These are phyloP conservation scores for Enteromius unitaeniatus DNA, from an alignment of 2,797 vertebrate species.

Conservation along the genomic window DNA sequence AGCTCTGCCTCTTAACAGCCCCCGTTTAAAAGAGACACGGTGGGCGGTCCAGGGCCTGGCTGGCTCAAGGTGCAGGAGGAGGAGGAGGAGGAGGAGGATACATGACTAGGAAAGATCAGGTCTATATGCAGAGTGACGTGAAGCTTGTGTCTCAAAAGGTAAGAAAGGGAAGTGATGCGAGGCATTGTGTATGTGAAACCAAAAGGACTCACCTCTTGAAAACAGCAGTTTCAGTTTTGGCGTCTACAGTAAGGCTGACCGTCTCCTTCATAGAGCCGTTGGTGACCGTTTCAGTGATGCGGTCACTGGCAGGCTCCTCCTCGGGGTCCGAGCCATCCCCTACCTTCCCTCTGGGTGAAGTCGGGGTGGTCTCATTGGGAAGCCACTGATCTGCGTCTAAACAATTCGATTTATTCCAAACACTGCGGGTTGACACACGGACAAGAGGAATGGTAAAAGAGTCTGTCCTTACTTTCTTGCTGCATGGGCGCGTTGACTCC, in stretches of 20 bases:
- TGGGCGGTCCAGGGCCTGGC: conserved; percentile 28
- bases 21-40: conserved; percentile 29
- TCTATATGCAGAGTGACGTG: conserved; percentile 53
- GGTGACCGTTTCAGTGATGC: conserved; percentile 97
- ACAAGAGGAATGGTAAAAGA: background rate
- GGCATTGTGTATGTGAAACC: background rate
- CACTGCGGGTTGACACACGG: background rate
- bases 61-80: conserved; percentile 27
- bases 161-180: background rate
- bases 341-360: conserved; percentile 75
- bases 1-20: conserved; percentile 40
- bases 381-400: conserved; percentile 77
- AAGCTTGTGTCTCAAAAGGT: conserved; percentile 35
- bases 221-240: conserved; percentile 97
- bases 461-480: conserved; percentile 82
- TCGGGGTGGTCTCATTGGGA: conserved; percentile 46
- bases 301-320: conserved; percentile 81
- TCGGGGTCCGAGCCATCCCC: conserved; percentile 82
- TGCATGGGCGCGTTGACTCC: conserved; percentile 82
- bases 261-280: conserved; percentile 99
- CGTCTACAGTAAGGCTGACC: conserved; percentile 98
- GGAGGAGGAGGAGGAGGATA: conserved; percentile 30
- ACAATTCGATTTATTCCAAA: background rate
- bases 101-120: conserved; percentile 26
- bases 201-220: conserved; percentile 91